Evolutionary conservation across 2,113 vertebrate species (phyloP).

Genomic region (Bufo bufo): DNA sequence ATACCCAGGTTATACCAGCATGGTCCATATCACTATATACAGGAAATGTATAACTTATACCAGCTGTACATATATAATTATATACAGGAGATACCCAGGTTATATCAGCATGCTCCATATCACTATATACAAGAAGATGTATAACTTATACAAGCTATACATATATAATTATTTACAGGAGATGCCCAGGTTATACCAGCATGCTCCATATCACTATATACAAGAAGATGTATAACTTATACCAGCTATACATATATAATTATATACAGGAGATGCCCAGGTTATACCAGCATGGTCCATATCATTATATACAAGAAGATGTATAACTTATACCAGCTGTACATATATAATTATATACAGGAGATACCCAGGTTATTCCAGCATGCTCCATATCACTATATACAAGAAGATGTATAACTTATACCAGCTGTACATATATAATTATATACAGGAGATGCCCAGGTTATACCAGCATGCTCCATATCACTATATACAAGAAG

Average conservation of each 20-base stretch:
- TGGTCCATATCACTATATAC: too few species aligned
- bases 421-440: not conserved
- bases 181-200: not conserved
- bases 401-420: too few species aligned
- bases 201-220: too few species aligned
- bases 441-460: not conserved
- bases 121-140: too few species aligned
- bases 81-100: not conserved
- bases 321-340: not conserved
- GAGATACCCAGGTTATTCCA: not conserved
- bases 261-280: not conserved
- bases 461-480: not conserved
- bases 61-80: not conserved
- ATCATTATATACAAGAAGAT: too few species aligned
- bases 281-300: not conserved
- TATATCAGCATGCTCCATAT: not conserved
- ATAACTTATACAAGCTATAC: not conserved
- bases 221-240: not conserved
- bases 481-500: too few species aligned
- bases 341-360: too few species aligned
- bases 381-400: too few species aligned
- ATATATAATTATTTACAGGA: too few species aligned
- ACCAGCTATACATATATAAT: not conserved
- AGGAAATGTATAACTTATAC: not conserved
- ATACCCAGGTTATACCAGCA: not conserved